A percentile compares a stretch with the other conserved stretches of the same genome.
These are phyloP conservation scores for Sylvia borin DNA, from an alignment of 2,797 vertebrate species.

Conservation along the genomic window DNA sequence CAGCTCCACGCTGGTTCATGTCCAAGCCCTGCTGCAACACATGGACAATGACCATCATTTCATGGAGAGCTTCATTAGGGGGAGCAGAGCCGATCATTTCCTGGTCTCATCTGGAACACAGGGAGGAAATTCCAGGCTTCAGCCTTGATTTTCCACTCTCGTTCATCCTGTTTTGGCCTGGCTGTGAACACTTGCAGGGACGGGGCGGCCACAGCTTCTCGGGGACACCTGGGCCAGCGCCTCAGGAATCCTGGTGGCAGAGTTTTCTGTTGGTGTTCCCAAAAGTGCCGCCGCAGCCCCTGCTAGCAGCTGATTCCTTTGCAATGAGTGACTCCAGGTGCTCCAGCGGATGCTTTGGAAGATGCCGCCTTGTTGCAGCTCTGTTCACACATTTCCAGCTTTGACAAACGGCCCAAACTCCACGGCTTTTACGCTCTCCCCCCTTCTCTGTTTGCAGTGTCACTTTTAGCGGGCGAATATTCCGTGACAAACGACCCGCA, in stretches of 20 bases:
- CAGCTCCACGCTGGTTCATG: rapidly evolving
- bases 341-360: not conserved
- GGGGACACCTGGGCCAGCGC: not conserved
- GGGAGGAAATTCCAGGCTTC: not conserved
- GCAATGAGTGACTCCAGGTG: not conserved
- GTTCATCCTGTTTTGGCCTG: not conserved
- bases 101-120: not conserved
- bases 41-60: not conserved
- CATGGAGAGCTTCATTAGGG: not conserved
- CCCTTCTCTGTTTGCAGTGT: not conserved
- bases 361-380: not conserved
- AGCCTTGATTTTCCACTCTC: not conserved
- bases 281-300: not conserved
- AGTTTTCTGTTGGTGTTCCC: not conserved
- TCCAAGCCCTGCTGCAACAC: not conserved
- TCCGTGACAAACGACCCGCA: not conserved
- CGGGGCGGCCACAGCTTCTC: not conserved
- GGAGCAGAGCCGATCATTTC: not conserved
- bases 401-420: constrained; percentile 40
- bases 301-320: not conserved
- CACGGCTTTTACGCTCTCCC: not conserved
- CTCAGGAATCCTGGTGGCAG: not conserved
- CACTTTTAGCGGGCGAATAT: not conserved
- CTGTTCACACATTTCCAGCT: not conserved
- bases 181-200: not conserved